Evolutionary conservation across 2,888 invertebrate species (phyloP).

Genomic region (Megamerina dolium): DNA sequence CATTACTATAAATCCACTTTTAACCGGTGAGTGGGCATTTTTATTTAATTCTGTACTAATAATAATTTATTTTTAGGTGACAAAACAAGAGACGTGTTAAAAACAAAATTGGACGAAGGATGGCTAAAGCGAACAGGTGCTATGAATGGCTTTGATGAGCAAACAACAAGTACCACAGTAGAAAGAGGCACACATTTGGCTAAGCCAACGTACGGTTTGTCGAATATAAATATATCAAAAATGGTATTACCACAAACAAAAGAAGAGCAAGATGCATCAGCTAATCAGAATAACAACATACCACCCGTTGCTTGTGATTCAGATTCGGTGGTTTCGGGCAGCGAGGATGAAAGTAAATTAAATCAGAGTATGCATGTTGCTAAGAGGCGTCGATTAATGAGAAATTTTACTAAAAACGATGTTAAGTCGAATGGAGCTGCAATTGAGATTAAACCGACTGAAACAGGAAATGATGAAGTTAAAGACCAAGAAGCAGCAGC

Average conservation of each 20-base stretch:
- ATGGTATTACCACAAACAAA: conserved; percentile 18
- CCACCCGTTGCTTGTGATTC: conserved; percentile 52
- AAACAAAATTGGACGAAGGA: conserved; percentile 49
- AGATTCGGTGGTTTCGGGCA: conserved; percentile 64
- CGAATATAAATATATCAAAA: conserved; percentile 46
- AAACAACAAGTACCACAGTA: not conserved
- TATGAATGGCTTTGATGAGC: conserved; percentile 16
- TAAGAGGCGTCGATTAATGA: conserved; percentile 52
- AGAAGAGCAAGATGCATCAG: too few relatives aligned
- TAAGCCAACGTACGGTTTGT: conserved; percentile 48
- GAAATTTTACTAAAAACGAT: too few relatives aligned
- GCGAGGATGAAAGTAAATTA: conserved; percentile 56
- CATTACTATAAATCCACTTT: conserved; percentile 25
- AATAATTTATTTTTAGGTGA: conserved; percentile 1
- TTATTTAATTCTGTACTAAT: too few relatives aligned
- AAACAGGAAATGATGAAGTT: conserved; percentile 1
- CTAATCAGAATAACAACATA: too few relatives aligned
- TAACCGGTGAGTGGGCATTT: conserved; percentile 14
- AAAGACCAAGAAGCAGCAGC: not conserved
- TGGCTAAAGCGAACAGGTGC: conserved; percentile 53
- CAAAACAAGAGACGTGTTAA: conserved; percentile 20
- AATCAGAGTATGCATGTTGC: conserved; percentile 55
- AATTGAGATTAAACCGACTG: conserved; percentile 2
- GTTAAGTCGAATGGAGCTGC: too few relatives aligned
- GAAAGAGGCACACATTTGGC: too few relatives aligned